Percentiles rank a stretch among this genome's conserved stretches.
phyloP scores from a whole-genome alignment of 2,797 vertebrate species.

The Halcyon smyrnensis region DNA sequence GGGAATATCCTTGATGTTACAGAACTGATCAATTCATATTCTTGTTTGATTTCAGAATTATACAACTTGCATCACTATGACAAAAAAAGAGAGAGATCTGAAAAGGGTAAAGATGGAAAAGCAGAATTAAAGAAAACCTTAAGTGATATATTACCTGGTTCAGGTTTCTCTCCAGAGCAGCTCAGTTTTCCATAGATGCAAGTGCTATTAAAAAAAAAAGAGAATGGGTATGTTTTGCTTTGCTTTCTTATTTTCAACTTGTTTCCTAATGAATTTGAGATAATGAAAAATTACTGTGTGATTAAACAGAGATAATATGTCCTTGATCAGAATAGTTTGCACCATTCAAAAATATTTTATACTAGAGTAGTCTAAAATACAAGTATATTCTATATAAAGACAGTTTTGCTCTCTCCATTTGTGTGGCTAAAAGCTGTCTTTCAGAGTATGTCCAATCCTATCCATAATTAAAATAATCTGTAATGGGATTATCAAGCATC shows the following conservation, averaged over 20 bases:
- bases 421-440: background rate
- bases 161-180: conserved; percentile 80
- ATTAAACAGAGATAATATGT: background rate
- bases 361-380: background rate
- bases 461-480: background rate
- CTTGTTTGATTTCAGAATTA: background rate
- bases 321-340: background rate
- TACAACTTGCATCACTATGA: background rate
- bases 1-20: background rate
- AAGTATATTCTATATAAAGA: background rate
- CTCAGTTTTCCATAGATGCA: conserved; percentile 82
- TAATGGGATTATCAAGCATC: background rate
- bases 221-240: background rate
- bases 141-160: conserved; percentile 63
- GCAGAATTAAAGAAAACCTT: background rate
- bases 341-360: background rate
- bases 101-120: background rate
- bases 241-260: background rate
- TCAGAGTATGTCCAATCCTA: background rate
- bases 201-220: conserved; percentile 75
- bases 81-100: background rate
- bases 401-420: background rate
- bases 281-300: background rate
- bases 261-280: background rate
- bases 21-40: background rate